A percentile compares a stretch with the other conserved stretches of the same genome.
Evolutionary conservation across 1,140 invertebrate species (phyloP).

Genomic region (Goniozus legneri): DNA sequence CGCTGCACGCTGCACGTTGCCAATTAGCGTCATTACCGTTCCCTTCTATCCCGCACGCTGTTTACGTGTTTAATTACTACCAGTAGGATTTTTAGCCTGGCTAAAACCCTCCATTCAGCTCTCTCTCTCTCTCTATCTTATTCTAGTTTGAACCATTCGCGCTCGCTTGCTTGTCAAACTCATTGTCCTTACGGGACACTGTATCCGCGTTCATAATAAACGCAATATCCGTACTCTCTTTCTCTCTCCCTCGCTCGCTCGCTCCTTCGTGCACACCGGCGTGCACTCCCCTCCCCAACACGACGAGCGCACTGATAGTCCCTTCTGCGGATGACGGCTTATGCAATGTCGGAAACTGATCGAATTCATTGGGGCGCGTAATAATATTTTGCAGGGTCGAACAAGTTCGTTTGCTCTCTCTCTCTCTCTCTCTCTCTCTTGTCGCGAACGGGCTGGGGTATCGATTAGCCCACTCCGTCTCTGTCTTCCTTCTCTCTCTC

Average conservation of each 20-base stretch:
- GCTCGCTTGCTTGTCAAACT: not conserved
- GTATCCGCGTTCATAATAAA: not conserved
- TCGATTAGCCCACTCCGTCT: slow-evolving; percentile 31
- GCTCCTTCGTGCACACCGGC: too few relatives aligned
- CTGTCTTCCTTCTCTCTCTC: slow-evolving; percentile 6
- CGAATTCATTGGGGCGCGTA: slow-evolving; percentile 44
- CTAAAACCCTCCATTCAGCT: not conserved
- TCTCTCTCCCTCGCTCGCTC: too few relatives aligned
- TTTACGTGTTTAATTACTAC: too few relatives aligned
- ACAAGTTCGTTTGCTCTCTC: slow-evolving; percentile 43
- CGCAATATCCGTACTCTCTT: not conserved
- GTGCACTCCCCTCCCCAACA: too few relatives aligned
- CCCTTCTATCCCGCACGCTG: too few relatives aligned
- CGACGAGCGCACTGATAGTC: too few relatives aligned
- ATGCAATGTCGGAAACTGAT: slow-evolving; percentile 46
- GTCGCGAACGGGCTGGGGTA: slow-evolving; percentile 35
- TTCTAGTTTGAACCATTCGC: not conserved
- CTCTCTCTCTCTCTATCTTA: slow-evolving; percentile 8
- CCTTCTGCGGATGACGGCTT: slow-evolving; percentile 37
- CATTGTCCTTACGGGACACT: not conserved
- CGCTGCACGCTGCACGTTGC: too few relatives aligned
- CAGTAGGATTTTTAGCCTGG: too few relatives aligned
- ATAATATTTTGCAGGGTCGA: slow-evolving; percentile 49
- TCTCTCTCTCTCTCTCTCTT: too few relatives aligned
- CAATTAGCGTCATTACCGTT: too few relatives aligned